Percentiles rank a stretch among this genome's conserved stretches.
phyloP scores from a whole-genome alignment of 2,113 vertebrate genomes.

The Brachypodius melanocephalos region DNA sequence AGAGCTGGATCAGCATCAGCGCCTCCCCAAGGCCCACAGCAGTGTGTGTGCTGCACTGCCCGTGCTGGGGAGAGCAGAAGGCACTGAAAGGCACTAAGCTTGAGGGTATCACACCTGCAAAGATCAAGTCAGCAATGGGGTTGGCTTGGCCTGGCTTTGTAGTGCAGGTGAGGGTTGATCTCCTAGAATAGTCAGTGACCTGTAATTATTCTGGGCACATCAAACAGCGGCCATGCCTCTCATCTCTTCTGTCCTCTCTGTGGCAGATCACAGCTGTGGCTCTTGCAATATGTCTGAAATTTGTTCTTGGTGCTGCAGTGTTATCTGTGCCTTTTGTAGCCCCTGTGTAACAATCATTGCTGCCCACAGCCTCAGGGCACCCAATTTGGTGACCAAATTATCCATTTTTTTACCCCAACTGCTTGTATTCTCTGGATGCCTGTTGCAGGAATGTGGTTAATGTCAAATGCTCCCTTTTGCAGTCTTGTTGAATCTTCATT shows the following conservation, averaged over 20 bases:
- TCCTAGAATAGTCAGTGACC: neutral
- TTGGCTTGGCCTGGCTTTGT: neutral
- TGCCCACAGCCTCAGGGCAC: neutral
- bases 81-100: neutral
- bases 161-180: neutral
- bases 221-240: neutral
- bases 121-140: neutral
- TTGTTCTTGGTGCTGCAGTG: neutral
- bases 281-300: neutral
- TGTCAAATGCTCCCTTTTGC: neutral
- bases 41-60: neutral
- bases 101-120: neutral
- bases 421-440: neutral
- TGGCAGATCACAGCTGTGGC: neutral
- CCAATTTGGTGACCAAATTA: neutral
- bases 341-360: neutral
- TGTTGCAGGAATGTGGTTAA: neutral
- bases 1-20: neutral
- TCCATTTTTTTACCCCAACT: neutral
- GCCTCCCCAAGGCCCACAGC: neutral
- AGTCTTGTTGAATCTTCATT: neutral
- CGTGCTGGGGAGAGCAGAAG: neutral
- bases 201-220: neutral
- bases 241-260: neutral
- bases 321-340: neutral